A percentile compares a stretch with the other conserved stretches of the same genome.
These are phyloP conservation scores for Pissodes strobi DNA, from an alignment of 1,140 invertebrate genomes.

Conservation along the genomic window DNA sequence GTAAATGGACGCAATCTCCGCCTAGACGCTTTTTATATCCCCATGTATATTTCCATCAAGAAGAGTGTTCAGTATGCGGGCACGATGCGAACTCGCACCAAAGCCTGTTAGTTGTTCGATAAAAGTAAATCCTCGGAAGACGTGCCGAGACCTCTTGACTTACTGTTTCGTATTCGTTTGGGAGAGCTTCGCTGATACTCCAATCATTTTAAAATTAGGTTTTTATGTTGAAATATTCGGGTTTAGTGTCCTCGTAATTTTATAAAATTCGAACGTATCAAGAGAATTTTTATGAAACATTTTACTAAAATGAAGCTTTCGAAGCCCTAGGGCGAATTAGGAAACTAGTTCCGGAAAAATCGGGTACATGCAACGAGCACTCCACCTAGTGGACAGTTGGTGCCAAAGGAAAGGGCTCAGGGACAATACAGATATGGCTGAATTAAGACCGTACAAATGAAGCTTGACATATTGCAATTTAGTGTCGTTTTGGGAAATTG, in stretches of 20 bases:
- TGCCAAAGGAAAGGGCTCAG: too few species aligned
- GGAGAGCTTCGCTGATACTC: conserved; percentile 39
- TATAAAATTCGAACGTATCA: too few species aligned
- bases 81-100: conserved; percentile 43
- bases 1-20: conserved; percentile 41
- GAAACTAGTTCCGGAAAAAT: too few species aligned
- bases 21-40: conserved; percentile 44
- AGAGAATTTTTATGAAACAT: too few species aligned
- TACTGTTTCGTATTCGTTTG: conserved; percentile 43
- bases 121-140: conserved; percentile 52
- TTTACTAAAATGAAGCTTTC: too few species aligned
- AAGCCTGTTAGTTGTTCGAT: conserved; percentile 54
- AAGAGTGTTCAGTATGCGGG: conserved; percentile 50
- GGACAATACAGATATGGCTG: too few species aligned
- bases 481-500: too few species aligned
- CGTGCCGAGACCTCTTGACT: conserved; percentile 46
- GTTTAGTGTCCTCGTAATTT: neutral
- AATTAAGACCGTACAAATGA: too few species aligned
- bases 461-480: too few species aligned
- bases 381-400: too few species aligned
- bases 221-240: conserved; percentile 20
- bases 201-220: conserved; percentile 43
- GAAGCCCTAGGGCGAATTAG: too few species aligned
- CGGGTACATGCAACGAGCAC: too few species aligned
- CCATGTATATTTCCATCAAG: conserved; percentile 55